Base-by-base conservation (phyloP, 1,140 invertebrate genomes). In the Panagrolaimus sp. region DNA sequence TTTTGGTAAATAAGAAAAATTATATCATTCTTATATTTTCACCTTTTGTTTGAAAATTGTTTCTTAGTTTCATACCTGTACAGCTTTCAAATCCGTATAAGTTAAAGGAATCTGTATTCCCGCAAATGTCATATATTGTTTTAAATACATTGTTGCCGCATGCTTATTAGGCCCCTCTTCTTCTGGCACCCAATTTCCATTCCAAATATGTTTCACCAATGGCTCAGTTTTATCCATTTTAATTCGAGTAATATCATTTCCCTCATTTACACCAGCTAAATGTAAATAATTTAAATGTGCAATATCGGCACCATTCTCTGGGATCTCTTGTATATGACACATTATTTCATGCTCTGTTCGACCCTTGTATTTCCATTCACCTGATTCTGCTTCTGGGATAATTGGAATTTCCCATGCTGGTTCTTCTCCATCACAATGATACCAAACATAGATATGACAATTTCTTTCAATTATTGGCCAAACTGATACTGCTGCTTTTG, bases 271-370 rank as follows among this genome's bases (percentile, higher is more conserved):
- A 43, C 86, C 79, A 20, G 87, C 84, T 27, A 87, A 87, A 74
- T 94, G 92, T 0, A 94, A 86, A 0, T 88, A 87, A 63, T 87
- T 87, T 11, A 95, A 84, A 81, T 94, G 92, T 0, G 89, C 88
- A 1, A 89, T 85, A 80, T 95, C 92, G 0, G 91, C 90, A 0
- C 91, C 92, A 77, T 95, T 95, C 84, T 94, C 92, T 0, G 92
- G 91, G 51, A 94, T 91, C 78, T 94, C 92, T 89, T 93, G 83
- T 9, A 86, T 84, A 70, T 87, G 85, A 72, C 85, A 83, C 57
- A 85, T 89, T 48, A 92, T 85, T 38, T 88, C 84, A 78, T 91
- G 92, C 72, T 92, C 89, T 4, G 84, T 85, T 20, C 85, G 85
- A 0, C 91, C 92, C 27, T 89, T 86, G 78, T 88, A 91, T 1